Evolutionary conservation across 2,797 vertebrate genomes (phyloP).

Genomic region (Adelosebastes latens): DNA sequence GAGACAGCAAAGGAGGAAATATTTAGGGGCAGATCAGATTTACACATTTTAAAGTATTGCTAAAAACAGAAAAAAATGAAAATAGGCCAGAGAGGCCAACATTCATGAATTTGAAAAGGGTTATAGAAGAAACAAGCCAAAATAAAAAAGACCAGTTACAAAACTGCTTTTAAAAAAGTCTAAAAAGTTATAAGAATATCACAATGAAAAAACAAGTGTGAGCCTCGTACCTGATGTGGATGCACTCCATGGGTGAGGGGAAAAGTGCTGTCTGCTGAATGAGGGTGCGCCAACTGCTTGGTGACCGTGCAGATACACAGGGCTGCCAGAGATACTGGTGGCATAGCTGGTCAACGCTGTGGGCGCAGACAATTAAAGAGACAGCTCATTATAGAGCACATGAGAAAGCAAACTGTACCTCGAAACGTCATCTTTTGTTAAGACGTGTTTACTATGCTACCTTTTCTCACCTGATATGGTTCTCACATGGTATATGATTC

Average conservation of each 20-base stretch:
- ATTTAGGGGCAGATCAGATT: neutral
- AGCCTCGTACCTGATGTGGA: slow-evolving; percentile 92
- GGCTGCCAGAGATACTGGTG: slow-evolving; percentile 93
- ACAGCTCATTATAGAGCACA: neutral
- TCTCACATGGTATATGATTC: neutral
- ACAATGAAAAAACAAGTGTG: neutral
- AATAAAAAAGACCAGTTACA: rapidly evolving
- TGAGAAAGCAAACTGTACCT: neutral
- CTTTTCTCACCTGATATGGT: neutral
- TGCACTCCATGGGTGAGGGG: slow-evolving; percentile 98
- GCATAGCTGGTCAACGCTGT: slow-evolving; percentile 94
- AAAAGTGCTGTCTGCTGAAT: slow-evolving; percentile 99
- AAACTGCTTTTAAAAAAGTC: neutral
- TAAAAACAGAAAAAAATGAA: neutral
- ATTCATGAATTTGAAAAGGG: neutral
- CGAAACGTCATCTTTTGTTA: neutral
- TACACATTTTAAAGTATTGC: neutral
- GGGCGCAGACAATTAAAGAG: slow-evolving; percentile 77
- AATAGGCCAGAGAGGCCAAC: rapidly evolving
- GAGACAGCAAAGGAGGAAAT: neutral
- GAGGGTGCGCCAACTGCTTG: slow-evolving; percentile 91
- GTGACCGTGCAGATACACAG: slow-evolving; percentile 94
- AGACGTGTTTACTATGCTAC: neutral
- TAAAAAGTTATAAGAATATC: neutral
- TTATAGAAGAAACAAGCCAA: neutral